These are phyloP conservation scores for Stenurella melanura DNA, from an alignment of 2,888 invertebrate genomes.

Conservation along the genomic window DNA sequence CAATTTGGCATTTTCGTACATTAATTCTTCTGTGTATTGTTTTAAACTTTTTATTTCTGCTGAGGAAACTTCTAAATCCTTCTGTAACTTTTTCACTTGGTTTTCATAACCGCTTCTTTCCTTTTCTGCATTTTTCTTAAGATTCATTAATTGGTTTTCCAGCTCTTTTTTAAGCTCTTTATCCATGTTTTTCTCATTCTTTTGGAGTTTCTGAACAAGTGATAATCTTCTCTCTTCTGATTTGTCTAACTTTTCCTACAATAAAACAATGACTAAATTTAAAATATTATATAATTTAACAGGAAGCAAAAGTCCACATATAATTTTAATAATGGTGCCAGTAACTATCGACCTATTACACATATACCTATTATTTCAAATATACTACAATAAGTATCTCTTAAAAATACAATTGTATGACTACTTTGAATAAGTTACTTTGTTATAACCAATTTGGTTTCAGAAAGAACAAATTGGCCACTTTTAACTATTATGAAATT, in stretches of 20 bases:
- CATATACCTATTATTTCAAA: too few species aligned
- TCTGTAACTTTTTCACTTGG: conserved; percentile 52
- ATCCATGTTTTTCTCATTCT: conserved; percentile 50
- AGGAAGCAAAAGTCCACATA: too few species aligned
- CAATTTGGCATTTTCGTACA: conserved; percentile 43
- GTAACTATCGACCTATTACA: too few species aligned
- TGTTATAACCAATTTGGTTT: too few species aligned
- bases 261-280: neutral
- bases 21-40: conserved; percentile 49
- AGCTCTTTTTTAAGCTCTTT: conserved; percentile 50
- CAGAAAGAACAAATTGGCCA: too few species aligned
- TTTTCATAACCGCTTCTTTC: conserved; percentile 56
- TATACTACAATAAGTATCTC: too few species aligned
- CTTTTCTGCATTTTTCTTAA: conserved; percentile 48
- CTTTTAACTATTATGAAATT: too few species aligned
- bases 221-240: conserved; percentile 55
- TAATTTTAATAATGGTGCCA: too few species aligned
- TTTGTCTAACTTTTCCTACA: conserved; percentile 48
- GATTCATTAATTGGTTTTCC: conserved; percentile 35
- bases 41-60: conserved; percentile 52
- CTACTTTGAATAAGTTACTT: too few species aligned
- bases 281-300: too few species aligned
- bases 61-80: conserved; percentile 50
- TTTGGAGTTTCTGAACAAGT: conserved; percentile 48
- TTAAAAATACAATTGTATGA: too few species aligned